Evolutionary conservation across 2,113 vertebrate genomes (phyloP), one percentile per base, ranked within the genome.

Genomic region (Podocnemis expansa): DNA sequence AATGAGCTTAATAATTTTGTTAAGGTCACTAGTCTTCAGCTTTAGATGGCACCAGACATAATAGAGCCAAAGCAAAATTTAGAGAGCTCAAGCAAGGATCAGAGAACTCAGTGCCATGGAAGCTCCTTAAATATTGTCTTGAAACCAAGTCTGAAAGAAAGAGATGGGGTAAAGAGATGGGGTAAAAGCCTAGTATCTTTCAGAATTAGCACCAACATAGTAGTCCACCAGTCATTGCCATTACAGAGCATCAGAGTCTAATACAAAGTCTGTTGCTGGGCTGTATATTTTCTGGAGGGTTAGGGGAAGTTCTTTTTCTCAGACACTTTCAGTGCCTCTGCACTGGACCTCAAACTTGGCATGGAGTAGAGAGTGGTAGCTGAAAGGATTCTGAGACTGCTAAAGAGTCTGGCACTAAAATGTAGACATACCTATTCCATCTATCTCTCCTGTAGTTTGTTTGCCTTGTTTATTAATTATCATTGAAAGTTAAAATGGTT

Each of bases 371-470:
- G 49, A 17, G 31, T 34, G 34, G 14, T 1, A 45, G 85, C 87
- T 75, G 45, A 78, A 60, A 25, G 24, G 6, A 25, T 1, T 85
- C 78, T 90, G 45, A 49, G 31, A 29, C 7, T 5, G 27, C 29
- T 29, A 31, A 41, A 89, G 6, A 4, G 4, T 1, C 41, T 87
- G 24, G 34, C 7, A 29, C 16, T 38, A 27, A 9, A 0, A 0
- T 70, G 54, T 87, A 84, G 3, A 73, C 2, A 21, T 84, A 29
- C 63, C 3, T 22, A 25, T 41, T 17, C 5, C 29, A 70, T 2
- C 49, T 27, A 84, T 73, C 2, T 51, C 51, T 51, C 49, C 22
- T 84, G 38, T 63, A 4, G 6, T 78, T 90, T 73, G 1, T 10
- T 82, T 49, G 8, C 1, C 43, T 81, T 31, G 29, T 60, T 60